Evolutionary conservation across 2,888 invertebrate species (phyloP).

Genomic region (Lamproptera curius): DNA sequence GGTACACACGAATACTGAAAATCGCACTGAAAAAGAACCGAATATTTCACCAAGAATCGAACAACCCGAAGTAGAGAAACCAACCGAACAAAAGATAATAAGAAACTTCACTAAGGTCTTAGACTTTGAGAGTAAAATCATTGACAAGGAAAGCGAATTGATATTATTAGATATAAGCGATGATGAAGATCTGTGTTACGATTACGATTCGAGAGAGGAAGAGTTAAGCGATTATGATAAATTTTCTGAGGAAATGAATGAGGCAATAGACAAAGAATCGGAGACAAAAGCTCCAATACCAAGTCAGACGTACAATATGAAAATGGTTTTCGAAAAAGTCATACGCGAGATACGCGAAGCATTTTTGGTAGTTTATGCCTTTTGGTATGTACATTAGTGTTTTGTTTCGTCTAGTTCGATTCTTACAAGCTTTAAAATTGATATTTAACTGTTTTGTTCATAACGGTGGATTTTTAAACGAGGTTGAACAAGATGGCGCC

Average conservation of each 20-base stretch:
- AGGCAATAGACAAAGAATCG: neutral
- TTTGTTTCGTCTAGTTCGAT: no score
- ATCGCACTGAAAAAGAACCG: no score
- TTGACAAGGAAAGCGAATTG: constrained; percentile 19
- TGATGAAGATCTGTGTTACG: constrained; percentile 14
- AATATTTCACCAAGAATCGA: neutral
- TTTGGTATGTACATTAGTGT: constrained; percentile 55
- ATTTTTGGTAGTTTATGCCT: constrained; percentile 32
- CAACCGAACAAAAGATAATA: constrained; percentile 36
- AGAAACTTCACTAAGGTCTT: constrained; percentile 39
- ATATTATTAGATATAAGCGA: neutral
- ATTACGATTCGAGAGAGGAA: constrained; percentile 20
- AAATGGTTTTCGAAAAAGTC: constrained; percentile 32
- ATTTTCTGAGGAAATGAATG: no score
- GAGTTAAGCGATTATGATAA: no score
- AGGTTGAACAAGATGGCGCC: no score
- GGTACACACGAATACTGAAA: no score
- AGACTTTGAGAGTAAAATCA: constrained; percentile 38
- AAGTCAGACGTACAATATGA: constrained; percentile 32
- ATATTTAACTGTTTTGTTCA: no score
- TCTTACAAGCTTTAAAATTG: no score
- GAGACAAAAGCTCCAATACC: no score
- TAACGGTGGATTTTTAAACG: no score
- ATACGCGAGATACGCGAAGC: constrained; percentile 36
- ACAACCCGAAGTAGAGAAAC: neutral